phyloP scores from a whole-genome alignment of 2,888 invertebrate species.

The Pyrocoelia pectoralis region DNA sequence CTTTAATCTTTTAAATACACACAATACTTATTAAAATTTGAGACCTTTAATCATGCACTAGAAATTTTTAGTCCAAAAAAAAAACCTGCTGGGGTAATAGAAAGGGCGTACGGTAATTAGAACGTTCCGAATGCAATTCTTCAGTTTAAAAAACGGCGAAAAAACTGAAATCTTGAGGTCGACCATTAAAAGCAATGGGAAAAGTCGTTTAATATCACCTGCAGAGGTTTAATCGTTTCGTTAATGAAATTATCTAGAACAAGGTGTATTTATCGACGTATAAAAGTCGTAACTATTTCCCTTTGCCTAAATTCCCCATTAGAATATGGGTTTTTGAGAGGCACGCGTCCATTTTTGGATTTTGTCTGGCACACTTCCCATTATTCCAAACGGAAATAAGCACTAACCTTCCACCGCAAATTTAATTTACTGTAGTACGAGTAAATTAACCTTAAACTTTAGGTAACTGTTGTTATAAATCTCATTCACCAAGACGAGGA shows the following conservation, averaged over 20 bases:
- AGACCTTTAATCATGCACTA: not conserved
- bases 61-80: no score
- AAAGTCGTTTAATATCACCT: slow-evolving; percentile 11
- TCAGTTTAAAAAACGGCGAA: not conserved
- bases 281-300: slow-evolving; percentile 24
- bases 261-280: slow-evolving; percentile 16
- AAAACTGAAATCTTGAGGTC: not conserved
- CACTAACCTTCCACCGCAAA: no score
- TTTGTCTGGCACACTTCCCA: no score
- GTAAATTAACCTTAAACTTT: slow-evolving; percentile 12
- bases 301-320: slow-evolving; percentile 24
- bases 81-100: no score
- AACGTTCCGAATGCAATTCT: not conserved
- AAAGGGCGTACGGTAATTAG: no score
- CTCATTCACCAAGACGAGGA: not conserved
- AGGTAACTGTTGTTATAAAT: slow-evolving; percentile 16
- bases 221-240: slow-evolving; percentile 22
- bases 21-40: not conserved
- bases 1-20: not conserved
- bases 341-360: no score
- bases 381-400: no score
- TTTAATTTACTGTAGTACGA: no score
- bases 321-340: not conserved
- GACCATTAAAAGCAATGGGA: not conserved
- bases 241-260: slow-evolving; percentile 25